Percentiles rank a stretch among this genome's conserved stretches.
Evolutionary conservation across 2,888 invertebrate genomes (phyloP).

Genomic region (Ochropleura plecta): DNA sequence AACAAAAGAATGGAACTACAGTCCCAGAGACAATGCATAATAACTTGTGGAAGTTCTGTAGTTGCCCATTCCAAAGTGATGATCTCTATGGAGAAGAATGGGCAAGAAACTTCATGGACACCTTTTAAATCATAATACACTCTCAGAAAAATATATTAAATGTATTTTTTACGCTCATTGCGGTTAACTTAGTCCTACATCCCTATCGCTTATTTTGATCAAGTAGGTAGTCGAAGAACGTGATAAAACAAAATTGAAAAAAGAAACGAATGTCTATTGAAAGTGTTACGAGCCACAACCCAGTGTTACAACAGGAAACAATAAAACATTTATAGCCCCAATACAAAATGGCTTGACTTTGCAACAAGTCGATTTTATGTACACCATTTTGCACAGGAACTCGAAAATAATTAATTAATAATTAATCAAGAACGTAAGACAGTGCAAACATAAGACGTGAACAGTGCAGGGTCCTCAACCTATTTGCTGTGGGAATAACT

Average conservation of each 20-base stretch:
- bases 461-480: constrained; percentile 73
- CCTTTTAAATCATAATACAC: no score
- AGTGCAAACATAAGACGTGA: constrained; percentile 81
- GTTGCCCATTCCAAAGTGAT: no score
- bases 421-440: constrained; percentile 71
- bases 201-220: not conserved
- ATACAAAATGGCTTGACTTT: constrained; percentile 22
- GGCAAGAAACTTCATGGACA: no score
- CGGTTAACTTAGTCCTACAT: not conserved
- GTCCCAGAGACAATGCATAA: no score
- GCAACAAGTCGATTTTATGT: not conserved
- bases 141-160: no score
- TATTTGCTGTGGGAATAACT: constrained; percentile 71
- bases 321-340: constrained; percentile 20
- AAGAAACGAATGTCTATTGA: not conserved
- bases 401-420: not conserved
- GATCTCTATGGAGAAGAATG: no score
- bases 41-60: no score
- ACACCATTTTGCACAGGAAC: constrained; percentile 29
- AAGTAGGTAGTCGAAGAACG: not conserved
- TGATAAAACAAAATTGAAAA: not conserved
- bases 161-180: not conserved
- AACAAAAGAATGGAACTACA: no score
- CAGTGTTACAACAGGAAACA: constrained; percentile 46
- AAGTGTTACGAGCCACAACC: constrained; percentile 41